Evolutionary conservation across 1,140 invertebrate species (phyloP), one percentile per base, ranked within the genome.

Genomic region (Atta texana): DNA sequence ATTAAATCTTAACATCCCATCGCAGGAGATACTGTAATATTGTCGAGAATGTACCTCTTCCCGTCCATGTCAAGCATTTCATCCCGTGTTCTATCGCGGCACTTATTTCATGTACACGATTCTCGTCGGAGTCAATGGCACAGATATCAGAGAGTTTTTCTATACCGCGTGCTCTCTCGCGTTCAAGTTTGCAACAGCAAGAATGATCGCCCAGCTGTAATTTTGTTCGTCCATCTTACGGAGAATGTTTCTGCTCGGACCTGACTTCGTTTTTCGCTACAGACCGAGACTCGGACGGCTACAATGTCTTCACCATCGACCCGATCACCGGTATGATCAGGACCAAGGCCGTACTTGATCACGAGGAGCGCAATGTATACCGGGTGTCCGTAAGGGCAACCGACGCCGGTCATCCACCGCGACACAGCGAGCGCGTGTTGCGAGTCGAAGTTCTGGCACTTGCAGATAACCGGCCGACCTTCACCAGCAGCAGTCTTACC

Each of bases 401-500:
- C 53, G 98, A 99, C 95, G 96, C 96, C 87, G 98, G 98, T 44
- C 96, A 96, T 90, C 98, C 98, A 81, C 97, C 97, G 31, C 97
- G 97, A 92, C 96, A 98, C 94, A 97, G 97, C 72, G 96, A 98
- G n/a, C 96, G 97, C 75, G 96, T 97, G 75, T 95, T 98, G 39
- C 96, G 98, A 89, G 97, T 99, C 28, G 97, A 98, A 95, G 98
- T 99, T 24, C 94, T 98, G 88, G 98, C 99, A 93, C 96, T 99
- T 61, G 98, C 98, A 93, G 98, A 99, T 94, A 98, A 98, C 94
- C 96, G 98, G 91, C 98, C 98, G 39, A 98, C 97, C 74, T 99
- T 99, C 94, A 98, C 98, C 57, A 98, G 98, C 92, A 98, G 98
- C 76, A 98, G 98, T 94, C 96, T 99, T 87, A 96, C 97, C 72